phyloP scores from a whole-genome alignment of 1,140 invertebrate genomes.

The Drosophila albomicans region DNA sequence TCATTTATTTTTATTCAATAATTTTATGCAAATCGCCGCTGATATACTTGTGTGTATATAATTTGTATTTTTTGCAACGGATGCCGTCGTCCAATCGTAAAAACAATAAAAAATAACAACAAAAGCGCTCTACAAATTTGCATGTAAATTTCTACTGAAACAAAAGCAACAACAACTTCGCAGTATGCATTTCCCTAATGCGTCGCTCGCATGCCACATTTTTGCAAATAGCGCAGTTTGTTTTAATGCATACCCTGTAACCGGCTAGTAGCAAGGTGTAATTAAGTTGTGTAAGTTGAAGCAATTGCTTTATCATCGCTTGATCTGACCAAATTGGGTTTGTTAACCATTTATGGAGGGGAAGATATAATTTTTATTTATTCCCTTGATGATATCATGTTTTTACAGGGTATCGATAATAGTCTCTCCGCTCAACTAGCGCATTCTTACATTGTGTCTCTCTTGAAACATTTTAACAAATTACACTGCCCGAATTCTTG shows the following conservation, averaged over 20 bases:
- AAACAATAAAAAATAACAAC: constrained; percentile 66
- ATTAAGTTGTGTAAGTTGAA: constrained; percentile 13
- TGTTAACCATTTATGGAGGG: not conserved
- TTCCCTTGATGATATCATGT: not conserved
- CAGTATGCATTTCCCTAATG: constrained; percentile 70
- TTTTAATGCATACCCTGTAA: constrained; percentile 33
- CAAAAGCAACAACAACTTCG: constrained; percentile 26
- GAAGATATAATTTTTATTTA: not conserved
- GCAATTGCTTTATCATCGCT: not conserved
- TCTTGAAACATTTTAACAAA: constrained; percentile 42
- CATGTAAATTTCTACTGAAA: constrained; percentile 63
- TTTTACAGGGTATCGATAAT: constrained; percentile 12
- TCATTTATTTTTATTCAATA: constrained; percentile 40
- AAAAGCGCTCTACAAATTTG: constrained; percentile 59
- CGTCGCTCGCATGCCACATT: constrained; percentile 48
- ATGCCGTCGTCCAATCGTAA: constrained; percentile 44
- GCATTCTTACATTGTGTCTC: not conserved
- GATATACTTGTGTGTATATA: constrained; percentile 11
- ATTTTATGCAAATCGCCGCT: constrained; percentile 45
- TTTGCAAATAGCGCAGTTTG: constrained; percentile 1
- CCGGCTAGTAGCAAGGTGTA: not conserved
- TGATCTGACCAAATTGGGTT: not conserved
- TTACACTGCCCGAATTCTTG: constrained; percentile 31
- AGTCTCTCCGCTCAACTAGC: not conserved
- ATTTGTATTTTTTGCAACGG: constrained; percentile 28